Evolutionary conservation across 2,888 invertebrate species (phyloP), one percentile per base, ranked within the genome.

Genomic region (Parthenolecanium corni): DNA sequence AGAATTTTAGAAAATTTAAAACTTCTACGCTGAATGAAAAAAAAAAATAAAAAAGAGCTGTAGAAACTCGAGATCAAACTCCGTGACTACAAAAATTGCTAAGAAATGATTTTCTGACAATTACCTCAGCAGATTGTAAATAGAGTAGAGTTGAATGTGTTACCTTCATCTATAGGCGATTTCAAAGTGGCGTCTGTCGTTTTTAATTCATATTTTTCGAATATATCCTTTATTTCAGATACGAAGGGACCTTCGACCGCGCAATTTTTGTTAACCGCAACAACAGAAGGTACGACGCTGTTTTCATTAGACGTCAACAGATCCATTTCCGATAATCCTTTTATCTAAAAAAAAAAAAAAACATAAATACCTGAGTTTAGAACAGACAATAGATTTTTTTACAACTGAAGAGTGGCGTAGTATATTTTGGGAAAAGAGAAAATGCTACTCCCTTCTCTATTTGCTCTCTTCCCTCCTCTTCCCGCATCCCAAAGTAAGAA

Each of bases 251-350:
- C 49, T 38, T 38, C 49, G 12, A 47, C 31, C 9, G 31, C 21
- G 31, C 47, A 47, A n/a, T 58, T 46, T 6, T 31, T 31, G 20
- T 63, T 53, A 36, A 44, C 20, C 4, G 53, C 31, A 11, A 21
- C 9, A 24, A 42, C 18, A 11, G 56, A 56, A 24, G 58, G 47
- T 12, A 58, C 38, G 36, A 25, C 46, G 36, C 38, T 58, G 21
- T 47, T 58, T 21, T 47, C 58, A 21, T 6, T 49, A 21, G 49
- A 49, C 21, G 49, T 20, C 2, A 49, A n/a, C 38, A 58, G 12
- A 46, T 58, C 58, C 63, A 63, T 63, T 47, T 63, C 53, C 14
- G 63, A 63, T 46, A 63, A 54, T 42, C 63, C 63, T 63, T 63
- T 63, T 12, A 63, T 44, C 63, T 63, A 44, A 6, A 49, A 18